A percentile compares a stretch with the other conserved stretches of the same genome.
phyloP scores from a whole-genome alignment of 2,113 vertebrate genomes.

The Tetraodon nigroviridis region DNA sequence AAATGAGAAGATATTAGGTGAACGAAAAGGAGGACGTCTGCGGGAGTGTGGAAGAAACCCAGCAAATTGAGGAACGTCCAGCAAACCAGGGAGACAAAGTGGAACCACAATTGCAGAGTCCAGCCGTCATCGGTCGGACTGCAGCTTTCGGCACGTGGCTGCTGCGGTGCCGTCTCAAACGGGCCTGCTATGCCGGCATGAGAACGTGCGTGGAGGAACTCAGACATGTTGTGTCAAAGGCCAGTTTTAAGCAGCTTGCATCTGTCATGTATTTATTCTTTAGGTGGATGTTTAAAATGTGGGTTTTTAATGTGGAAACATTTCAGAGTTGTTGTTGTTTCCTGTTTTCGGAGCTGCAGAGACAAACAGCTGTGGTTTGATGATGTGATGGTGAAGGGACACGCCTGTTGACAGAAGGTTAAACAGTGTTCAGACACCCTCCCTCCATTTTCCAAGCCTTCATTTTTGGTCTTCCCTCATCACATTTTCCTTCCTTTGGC shows the following conservation, averaged over 20 bases:
- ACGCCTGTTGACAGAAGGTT: too few relatives aligned
- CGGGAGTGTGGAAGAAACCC: neutral
- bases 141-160: slow-evolving; percentile 63
- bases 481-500: neutral
- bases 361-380: too few relatives aligned
- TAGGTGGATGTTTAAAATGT: neutral
- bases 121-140: slow-evolving; percentile 44
- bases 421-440: too few relatives aligned
- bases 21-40: slow-evolving; percentile 3
- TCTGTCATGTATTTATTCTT: neutral
- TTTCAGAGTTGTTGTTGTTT: slow-evolving; percentile 9
- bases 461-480: neutral
- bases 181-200: slow-evolving; percentile 27
- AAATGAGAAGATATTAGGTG: slow-evolving; percentile 12
- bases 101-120: slow-evolving; percentile 63
- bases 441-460: neutral
- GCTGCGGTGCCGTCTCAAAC: slow-evolving; percentile 50
- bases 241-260: too few relatives aligned
- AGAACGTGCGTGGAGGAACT: slow-evolving; percentile 66
- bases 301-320: slow-evolving; percentile 15
- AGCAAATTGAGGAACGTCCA: slow-evolving; percentile 22
- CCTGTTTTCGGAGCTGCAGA: too few relatives aligned
- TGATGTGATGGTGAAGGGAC: too few relatives aligned
- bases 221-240: neutral
- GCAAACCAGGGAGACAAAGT: slow-evolving; percentile 31